phyloP scores from a whole-genome alignment of 2,888 invertebrate species.

The Plagiodera versicolora region DNA sequence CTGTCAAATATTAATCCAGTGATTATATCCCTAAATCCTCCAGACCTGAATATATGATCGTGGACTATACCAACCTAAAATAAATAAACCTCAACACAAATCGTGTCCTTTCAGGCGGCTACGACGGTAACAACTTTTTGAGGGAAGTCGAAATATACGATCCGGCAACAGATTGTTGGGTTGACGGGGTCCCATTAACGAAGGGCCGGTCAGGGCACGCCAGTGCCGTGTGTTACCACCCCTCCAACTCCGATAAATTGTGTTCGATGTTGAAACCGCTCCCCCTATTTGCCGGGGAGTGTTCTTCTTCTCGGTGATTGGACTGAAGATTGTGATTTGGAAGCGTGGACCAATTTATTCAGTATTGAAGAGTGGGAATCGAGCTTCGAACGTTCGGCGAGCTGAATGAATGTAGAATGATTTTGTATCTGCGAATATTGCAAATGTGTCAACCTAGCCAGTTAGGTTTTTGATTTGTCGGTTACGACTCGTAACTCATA shows the following conservation, averaged over 20 bases:
- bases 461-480: too few relatives aligned
- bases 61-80: too few relatives aligned
- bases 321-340: too few relatives aligned
- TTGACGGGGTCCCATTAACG: slow-evolving; percentile 73
- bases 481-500: too few relatives aligned
- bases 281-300: neutral
- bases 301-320: slow-evolving; percentile 15
- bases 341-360: neutral
- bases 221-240: slow-evolving; percentile 83
- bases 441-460: too few relatives aligned
- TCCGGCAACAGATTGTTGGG: slow-evolving; percentile 75
- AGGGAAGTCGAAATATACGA: slow-evolving; percentile 88
- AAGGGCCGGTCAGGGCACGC: slow-evolving; percentile 91
- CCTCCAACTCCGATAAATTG: slow-evolving; percentile 59
- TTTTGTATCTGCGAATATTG: neutral
- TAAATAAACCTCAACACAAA: too few relatives aligned
- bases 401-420: neutral
- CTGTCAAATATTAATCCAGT: too few relatives aligned
- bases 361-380: neutral
- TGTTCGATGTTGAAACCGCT: slow-evolving; percentile 32
- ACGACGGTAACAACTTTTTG: slow-evolving; percentile 84
- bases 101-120: slow-evolving; percentile 78
- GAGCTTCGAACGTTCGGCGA: neutral
- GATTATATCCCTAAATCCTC: too few relatives aligned
- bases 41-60: too few relatives aligned